Percentiles rank a stretch among this genome's conserved stretches.
Conservation (phyloP, 2,113 vertebrate species). For the Gavia stellata region DNA sequence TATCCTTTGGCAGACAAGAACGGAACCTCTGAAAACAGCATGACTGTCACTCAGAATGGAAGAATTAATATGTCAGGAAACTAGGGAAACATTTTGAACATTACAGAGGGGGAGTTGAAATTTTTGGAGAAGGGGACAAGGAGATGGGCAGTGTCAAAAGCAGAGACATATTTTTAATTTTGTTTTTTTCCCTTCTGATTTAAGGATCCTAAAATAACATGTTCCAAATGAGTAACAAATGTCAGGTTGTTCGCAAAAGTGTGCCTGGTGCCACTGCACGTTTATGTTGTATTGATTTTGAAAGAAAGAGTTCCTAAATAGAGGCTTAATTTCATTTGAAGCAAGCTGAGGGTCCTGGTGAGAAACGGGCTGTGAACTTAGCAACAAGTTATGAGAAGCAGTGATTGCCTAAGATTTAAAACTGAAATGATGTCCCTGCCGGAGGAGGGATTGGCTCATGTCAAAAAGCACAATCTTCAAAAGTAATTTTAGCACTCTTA, state of each 20-base stretch:
- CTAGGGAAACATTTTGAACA: neutral
- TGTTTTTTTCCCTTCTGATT: neutral
- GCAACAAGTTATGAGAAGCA: neutral
- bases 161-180: neutral
- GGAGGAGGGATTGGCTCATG: neutral
- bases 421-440: neutral
- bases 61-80: neutral
- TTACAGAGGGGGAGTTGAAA: neutral
- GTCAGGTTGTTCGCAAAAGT: neutral
- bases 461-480: neutral
- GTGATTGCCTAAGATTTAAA: neutral
- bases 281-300: neutral
- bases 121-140: neutral
- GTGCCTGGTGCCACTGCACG: neutral
- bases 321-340: neutral
- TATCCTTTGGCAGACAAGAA: conserved; percentile 6
- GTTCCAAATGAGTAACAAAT: neutral
- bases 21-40: neutral
- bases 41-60: neutral
- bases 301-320: neutral
- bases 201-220: neutral
- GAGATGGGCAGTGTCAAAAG: neutral
- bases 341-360: neutral
- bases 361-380: neutral
- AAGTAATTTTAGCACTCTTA: neutral